Evolutionary conservation across 2,888 invertebrate species (phyloP).

Genomic region (Hybos culiciformis): DNA sequence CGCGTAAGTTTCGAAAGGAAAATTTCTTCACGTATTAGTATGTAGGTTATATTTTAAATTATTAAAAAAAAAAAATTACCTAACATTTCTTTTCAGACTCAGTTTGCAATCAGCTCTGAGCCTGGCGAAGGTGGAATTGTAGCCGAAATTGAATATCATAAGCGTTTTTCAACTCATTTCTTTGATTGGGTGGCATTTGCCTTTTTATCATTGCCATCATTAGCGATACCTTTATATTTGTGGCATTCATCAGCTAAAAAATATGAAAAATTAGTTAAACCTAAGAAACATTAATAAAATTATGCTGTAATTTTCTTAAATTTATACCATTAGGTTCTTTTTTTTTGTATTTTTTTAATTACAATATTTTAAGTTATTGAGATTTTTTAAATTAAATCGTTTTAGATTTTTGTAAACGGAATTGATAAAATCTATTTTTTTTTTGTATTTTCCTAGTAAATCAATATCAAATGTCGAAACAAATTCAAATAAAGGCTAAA

Average conservation of each 20-base stretch:
- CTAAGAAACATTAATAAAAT: constrained; percentile 42
- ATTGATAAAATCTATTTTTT: too few species aligned
- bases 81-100: constrained; percentile 46
- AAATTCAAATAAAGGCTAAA: too few species aligned
- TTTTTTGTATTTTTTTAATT: too few species aligned
- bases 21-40: neutral
- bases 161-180: constrained; percentile 92
- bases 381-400: too few species aligned
- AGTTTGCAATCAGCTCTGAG: constrained; percentile 65
- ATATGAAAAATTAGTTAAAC: constrained; percentile 69
- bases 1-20: too few species aligned
- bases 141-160: constrained; percentile 83
- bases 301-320: neutral
- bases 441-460: too few species aligned
- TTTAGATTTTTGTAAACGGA: too few species aligned
- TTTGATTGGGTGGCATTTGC: constrained; percentile 96
- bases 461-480: too few species aligned
- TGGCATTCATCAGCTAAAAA: constrained; percentile 94
- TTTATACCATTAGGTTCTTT: too few species aligned
- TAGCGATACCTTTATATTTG: constrained; percentile 84
- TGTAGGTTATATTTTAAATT: too few species aligned
- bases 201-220: constrained; percentile 88
- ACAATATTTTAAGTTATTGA: too few species aligned
- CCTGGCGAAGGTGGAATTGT: constrained; percentile 94
- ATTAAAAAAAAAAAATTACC: constrained; percentile 1